Evolutionary conservation across 2,797 vertebrate species (phyloP), one percentile per base, ranked within the genome.

Genomic region (Acrossocheilus fasciatus): DNA sequence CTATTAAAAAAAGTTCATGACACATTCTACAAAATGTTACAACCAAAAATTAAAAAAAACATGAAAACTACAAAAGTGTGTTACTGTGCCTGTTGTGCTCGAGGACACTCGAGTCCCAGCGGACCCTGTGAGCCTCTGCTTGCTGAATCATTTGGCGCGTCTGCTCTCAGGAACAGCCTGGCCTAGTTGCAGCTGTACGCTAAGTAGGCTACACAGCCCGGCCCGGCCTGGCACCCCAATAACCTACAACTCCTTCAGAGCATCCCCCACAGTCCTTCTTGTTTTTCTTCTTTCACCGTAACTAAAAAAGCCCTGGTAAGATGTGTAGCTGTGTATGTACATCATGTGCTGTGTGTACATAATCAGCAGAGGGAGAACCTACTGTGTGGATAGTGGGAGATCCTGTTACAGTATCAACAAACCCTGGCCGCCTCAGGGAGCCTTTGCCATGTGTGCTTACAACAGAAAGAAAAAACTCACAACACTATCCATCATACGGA

Each of bases 121-220:
- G 92, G 89, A 89, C 76, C 81, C 88, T 91, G 88, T 79, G 89
- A 92, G 93, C 90, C 83, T 81, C 80, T 85, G 90, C 87, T 89
- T 89, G 89, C 89, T 92, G 90, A 92, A 92, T 94, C 91, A 91
- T 91, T 93, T 91, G 92, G 91, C 92, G 90, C 74, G 62, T 88
- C 68, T 81, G 92, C 94, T 94, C 86, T 87, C 87, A 90, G 93
- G 93, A 93, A 94, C 80, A 90, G 88, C 90, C 90, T 95, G 94
- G 90, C 95, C 94, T 94, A 96, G 88, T 95, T 96, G 88, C 87
- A 91, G 17, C 87, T 89, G 86, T 54, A 89, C 82, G 89, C 89
- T 92, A 90, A 87, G 89, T 88, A 89, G 90, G 84, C 89, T 92
- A 90, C 91, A 88, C 91, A 85, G 52, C 39, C 39, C 23, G 52